Percentiles rank a stretch among this genome's conserved stretches.
phyloP scores from a whole-genome alignment of 2,113 vertebrate species.

The Nesoenas mayeri region DNA sequence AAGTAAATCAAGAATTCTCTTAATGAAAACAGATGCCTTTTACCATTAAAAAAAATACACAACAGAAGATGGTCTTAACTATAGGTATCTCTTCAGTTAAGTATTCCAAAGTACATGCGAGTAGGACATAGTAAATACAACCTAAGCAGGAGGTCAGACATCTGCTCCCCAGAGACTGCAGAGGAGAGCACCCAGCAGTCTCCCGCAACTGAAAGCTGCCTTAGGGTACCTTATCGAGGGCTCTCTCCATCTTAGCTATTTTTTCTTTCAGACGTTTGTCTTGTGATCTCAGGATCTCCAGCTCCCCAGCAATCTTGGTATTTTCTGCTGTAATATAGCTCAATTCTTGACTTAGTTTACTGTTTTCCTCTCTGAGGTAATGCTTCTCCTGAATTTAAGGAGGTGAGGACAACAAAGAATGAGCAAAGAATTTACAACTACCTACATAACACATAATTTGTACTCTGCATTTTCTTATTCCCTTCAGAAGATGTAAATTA shows the following conservation, averaged over 20 bases:
- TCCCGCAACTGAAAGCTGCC: slow-evolving; percentile 43
- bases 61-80: background rate
- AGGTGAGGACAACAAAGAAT: background rate
- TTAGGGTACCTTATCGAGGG: slow-evolving; percentile 85
- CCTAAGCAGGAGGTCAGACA: background rate
- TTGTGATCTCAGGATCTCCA: slow-evolving; percentile 76
- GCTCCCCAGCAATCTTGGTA: slow-evolving; percentile 74
- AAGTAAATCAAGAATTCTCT: background rate
- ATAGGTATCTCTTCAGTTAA: background rate
- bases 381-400: slow-evolving; percentile 78
- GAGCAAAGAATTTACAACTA: background rate
- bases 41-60: background rate
- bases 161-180: background rate
- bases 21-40: background rate
- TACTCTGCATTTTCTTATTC: background rate
- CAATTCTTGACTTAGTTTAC: slow-evolving; percentile 74
- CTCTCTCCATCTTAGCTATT: slow-evolving; percentile 77
- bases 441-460: background rate
- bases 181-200: background rate
- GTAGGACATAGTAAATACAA: background rate
- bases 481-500: background rate
- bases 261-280: slow-evolving; percentile 77
- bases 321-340: slow-evolving; percentile 73
- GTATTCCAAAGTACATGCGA: background rate
- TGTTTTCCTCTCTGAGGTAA: slow-evolving; percentile 75